These are phyloP conservation scores for Dromaius novaehollandiae DNA, from an alignment of 2,113 vertebrate species.

Conservation along the genomic window DNA sequence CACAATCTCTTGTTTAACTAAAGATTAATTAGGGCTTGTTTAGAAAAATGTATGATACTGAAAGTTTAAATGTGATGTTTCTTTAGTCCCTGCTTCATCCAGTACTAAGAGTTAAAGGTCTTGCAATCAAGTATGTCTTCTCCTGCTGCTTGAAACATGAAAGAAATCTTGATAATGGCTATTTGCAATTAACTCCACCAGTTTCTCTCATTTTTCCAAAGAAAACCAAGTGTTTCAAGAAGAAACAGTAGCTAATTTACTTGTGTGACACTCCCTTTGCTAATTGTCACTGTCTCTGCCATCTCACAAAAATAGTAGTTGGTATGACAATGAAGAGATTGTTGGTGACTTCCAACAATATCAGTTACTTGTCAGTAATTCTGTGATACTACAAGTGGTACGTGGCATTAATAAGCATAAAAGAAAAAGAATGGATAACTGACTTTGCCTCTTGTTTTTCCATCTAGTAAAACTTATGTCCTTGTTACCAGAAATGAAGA, in stretches of 20 bases:
- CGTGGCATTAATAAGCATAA: not conserved
- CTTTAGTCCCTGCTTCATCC: not conserved
- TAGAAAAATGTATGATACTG: not conserved
- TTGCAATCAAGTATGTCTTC: not conserved
- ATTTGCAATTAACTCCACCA: constrained; percentile 77
- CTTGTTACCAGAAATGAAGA: not conserved
- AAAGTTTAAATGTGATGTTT: not conserved
- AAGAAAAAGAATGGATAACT: not conserved
- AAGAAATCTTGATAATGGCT: constrained; percentile 49
- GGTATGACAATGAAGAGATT: not conserved
- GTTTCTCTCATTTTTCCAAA: constrained; percentile 69
- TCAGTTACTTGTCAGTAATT: not conserved
- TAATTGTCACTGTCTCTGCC: not conserved
- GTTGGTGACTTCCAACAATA: not conserved
- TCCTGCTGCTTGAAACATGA: constrained; percentile 68
- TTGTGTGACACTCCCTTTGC: not conserved
- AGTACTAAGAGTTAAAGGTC: not conserved
- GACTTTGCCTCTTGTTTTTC: not conserved
- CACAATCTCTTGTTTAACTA: not conserved
- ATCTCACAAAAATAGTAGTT: not conserved
- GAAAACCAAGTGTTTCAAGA: constrained; percentile 52
- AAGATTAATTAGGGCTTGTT: not conserved
- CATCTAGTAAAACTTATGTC: not conserved
- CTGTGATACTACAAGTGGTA: not conserved
- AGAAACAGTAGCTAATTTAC: constrained; percentile 45